Evolutionary conservation across 1,140 invertebrate genomes (phyloP).

Genomic region (Caenorhabditis inopinata): DNA sequence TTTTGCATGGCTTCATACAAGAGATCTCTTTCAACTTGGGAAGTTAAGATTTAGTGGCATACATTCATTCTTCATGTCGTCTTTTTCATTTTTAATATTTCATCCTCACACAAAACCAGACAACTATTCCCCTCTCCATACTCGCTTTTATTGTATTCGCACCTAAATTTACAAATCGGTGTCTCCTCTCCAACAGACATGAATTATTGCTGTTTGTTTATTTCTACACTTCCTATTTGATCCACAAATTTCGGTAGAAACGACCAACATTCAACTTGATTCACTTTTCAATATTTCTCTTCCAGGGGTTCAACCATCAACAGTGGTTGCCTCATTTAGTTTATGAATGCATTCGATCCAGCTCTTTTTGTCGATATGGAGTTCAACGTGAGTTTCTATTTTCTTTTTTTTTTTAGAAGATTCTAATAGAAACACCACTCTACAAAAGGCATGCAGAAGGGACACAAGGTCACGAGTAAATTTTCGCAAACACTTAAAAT

Average conservation of each 20-base stretch:
- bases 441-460: neutral
- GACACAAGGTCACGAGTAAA: neutral
- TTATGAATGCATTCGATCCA: constrained; percentile 27
- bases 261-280: constrained; percentile 10
- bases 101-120: constrained; percentile 4
- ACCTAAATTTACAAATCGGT: constrained; percentile 29
- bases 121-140: neutral
- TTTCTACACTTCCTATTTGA: neutral
- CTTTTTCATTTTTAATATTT: neutral
- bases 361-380: constrained; percentile 17
- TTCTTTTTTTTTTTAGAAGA: neutral
- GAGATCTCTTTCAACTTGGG: no score
- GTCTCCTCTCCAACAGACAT: neutral
- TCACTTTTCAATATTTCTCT: no score
- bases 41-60: no score
- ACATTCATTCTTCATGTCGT: no score
- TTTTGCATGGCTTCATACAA: no score
- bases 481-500: neutral
- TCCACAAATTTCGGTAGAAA: constrained; percentile 28
- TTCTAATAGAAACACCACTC: neutral
- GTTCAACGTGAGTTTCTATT: constrained; percentile 11
- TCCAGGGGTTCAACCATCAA: no score
- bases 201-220: constrained; percentile 31
- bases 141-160: constrained; percentile 22
- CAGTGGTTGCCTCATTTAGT: no score